phyloP scores from a whole-genome alignment of 2,888 invertebrate genomes.

The Saturnia japonica region DNA sequence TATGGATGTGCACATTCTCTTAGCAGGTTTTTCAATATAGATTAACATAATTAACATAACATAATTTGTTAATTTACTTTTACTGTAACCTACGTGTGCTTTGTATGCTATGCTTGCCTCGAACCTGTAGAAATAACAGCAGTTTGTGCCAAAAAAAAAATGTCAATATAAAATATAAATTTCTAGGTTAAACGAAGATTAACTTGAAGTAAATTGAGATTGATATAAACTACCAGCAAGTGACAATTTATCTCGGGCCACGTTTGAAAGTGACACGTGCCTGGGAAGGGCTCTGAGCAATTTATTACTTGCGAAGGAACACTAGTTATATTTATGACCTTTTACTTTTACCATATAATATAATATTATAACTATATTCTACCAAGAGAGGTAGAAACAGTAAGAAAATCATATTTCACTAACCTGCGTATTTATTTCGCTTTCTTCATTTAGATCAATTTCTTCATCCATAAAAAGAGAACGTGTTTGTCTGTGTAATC shows the following conservation, averaged over 20 bases:
- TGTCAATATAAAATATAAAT: neutral
- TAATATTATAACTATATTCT: neutral
- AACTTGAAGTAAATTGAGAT: neutral
- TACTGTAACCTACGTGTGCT: too few relatives aligned
- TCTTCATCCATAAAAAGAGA: too few relatives aligned
- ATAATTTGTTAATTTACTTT: too few relatives aligned
- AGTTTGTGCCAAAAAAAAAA: too few relatives aligned
- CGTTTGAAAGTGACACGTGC: conserved; percentile 53
- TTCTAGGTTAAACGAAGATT: conserved; percentile 17
- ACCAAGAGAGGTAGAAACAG: too few relatives aligned
- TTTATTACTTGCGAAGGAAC: conserved; percentile 48
- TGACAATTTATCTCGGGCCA: conserved; percentile 52
- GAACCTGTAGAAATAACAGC: neutral
- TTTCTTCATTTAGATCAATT: too few relatives aligned
- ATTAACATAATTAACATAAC: too few relatives aligned
- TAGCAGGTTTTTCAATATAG: too few relatives aligned
- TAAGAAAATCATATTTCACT: too few relatives aligned
- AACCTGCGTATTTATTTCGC: too few relatives aligned
- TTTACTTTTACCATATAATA: conserved; percentile 27
- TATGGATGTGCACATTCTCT: too few relatives aligned
- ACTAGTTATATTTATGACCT: conserved; percentile 46
- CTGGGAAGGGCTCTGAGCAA: conserved; percentile 40
- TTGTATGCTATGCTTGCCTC: neutral
- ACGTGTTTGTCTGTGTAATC: too few relatives aligned
- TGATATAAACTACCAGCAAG: conserved; percentile 31